Conservation (phyloP, 2,888 invertebrate genomes). For the Ypsolopha scabrella region DNA sequence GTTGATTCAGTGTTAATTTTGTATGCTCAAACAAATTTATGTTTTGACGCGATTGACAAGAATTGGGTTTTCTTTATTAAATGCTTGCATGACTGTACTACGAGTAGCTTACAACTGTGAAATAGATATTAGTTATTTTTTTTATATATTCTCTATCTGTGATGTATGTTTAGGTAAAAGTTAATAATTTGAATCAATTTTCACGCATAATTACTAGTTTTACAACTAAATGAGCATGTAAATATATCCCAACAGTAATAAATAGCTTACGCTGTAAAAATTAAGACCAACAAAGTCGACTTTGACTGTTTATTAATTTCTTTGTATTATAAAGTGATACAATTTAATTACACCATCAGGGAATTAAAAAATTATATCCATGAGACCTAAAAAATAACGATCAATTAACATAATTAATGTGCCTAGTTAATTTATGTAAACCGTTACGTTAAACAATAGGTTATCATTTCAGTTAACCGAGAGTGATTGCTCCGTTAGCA, state of each 20-base stretch:
- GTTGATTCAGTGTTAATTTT: constrained; percentile 23
- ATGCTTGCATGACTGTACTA: constrained; percentile 1
- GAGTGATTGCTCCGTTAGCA: too few species aligned
- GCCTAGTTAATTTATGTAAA: too few species aligned
- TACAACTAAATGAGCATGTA: constrained; percentile 43
- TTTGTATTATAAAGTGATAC: too few species aligned
- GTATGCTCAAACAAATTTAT: constrained; percentile 49
- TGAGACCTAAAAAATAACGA: too few species aligned
- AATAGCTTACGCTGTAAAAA: neutral
- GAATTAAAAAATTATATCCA: too few species aligned
- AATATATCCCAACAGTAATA: constrained; percentile 17
- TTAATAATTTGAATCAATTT: constrained; percentile 53
- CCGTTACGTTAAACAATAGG: too few species aligned
- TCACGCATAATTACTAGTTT: constrained; percentile 38
- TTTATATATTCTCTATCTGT: constrained; percentile 58
- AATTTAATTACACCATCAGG: too few species aligned
- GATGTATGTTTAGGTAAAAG: constrained; percentile 68
- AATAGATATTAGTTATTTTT: constrained; percentile 26
- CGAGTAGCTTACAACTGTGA: constrained; percentile 2
- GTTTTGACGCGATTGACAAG: constrained; percentile 26
- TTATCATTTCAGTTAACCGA: too few species aligned
- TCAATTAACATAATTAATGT: constrained; percentile 7
- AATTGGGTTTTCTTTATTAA: constrained; percentile 3
- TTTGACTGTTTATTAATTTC: neutral
- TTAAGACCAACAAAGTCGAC: neutral